Evolutionary conservation across 2,888 invertebrate species (phyloP).

Genomic region (Macaria notata): DNA sequence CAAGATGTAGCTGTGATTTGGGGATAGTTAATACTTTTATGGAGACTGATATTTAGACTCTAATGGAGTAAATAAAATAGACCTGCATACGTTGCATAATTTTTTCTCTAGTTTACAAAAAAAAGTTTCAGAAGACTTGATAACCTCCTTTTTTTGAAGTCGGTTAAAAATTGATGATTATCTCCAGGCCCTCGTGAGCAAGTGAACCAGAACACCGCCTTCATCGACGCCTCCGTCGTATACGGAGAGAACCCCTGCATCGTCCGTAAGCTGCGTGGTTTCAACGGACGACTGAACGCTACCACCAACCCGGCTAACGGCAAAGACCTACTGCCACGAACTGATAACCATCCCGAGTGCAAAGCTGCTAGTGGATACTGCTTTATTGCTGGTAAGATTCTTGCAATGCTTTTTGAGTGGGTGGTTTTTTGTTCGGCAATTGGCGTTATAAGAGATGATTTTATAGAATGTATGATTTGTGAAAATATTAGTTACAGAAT

Average conservation of each 20-base stretch:
- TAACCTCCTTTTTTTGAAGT: too few species aligned
- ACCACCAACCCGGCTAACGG: slow-evolving; percentile 87
- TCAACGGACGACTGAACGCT: slow-evolving; percentile 91
- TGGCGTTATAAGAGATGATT: too few species aligned
- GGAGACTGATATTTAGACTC: too few species aligned
- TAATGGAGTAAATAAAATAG: not conserved
- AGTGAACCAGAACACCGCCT: slow-evolving; percentile 96
- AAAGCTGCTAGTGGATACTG: slow-evolving; percentile 92
- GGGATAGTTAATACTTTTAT: too few species aligned
- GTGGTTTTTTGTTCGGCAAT: too few species aligned
- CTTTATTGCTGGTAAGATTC: slow-evolving; percentile 89
- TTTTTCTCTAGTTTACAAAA: not conserved
- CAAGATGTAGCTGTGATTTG: too few species aligned
- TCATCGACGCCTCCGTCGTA: slow-evolving; percentile 92
- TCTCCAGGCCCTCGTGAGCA: slow-evolving; percentile 91
- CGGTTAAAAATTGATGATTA: not conserved
- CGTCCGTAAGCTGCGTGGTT: slow-evolving; percentile 88
- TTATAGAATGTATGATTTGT: too few species aligned
- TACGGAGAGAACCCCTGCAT: slow-evolving; percentile 96
- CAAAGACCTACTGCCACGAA: slow-evolving; percentile 91
- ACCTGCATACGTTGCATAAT: not conserved
- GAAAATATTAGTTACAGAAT: too few species aligned
- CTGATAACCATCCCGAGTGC: slow-evolving; percentile 92
- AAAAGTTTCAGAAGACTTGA: too few species aligned
- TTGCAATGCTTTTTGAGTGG: too few species aligned